These are phyloP conservation scores for Opisthograptis luteolata DNA, from an alignment of 2,888 invertebrate genomes.

Conservation along the genomic window DNA sequence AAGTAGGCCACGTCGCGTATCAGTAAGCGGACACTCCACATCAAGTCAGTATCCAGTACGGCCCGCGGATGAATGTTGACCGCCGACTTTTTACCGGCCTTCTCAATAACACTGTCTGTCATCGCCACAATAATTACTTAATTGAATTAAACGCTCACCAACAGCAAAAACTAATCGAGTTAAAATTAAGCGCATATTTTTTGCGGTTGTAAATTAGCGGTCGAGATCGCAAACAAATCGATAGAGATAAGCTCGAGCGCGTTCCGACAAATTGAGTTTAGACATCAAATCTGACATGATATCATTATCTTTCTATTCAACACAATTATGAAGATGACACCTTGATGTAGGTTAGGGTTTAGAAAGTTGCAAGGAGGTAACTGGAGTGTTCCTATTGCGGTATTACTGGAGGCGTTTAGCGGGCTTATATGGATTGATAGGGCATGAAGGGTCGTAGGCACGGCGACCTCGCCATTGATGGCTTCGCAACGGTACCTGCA, in stretches of 20 bases:
- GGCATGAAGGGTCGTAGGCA: conserved; percentile 71
- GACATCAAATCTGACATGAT: conserved; percentile 40
- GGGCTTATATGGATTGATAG: conserved; percentile 73
- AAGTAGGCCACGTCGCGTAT: conserved; percentile 55
- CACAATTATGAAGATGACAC: conserved; percentile 36
- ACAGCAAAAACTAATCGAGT: conserved; percentile 40
- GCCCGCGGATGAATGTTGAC: conserved; percentile 42
- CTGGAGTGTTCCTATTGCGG: conserved; percentile 37
- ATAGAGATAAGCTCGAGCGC: conserved; percentile 33
- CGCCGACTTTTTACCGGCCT: conserved; percentile 62
- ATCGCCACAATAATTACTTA: conserved; percentile 61
- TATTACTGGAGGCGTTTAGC: conserved; percentile 41
- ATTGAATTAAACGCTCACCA: conserved; percentile 67
- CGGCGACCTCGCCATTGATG: conserved; percentile 67
- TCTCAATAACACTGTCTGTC: conserved; percentile 65
- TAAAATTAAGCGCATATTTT: conserved; percentile 37
- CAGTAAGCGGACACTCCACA: conserved; percentile 30
- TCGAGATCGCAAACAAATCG: conserved; percentile 38
- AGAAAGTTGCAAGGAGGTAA: conserved; percentile 37
- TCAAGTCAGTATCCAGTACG: conserved; percentile 40
- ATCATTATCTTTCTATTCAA: conserved; percentile 39
- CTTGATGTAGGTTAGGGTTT: conserved; percentile 40
- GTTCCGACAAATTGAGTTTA: conserved; percentile 37
- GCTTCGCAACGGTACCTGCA: conserved; percentile 69
- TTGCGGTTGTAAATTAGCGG: conserved; percentile 35